Evolutionary conservation across 64 coral and sea anemone genomes (phyloP).

Genomic region (Stichodactyla helianthus): DNA sequence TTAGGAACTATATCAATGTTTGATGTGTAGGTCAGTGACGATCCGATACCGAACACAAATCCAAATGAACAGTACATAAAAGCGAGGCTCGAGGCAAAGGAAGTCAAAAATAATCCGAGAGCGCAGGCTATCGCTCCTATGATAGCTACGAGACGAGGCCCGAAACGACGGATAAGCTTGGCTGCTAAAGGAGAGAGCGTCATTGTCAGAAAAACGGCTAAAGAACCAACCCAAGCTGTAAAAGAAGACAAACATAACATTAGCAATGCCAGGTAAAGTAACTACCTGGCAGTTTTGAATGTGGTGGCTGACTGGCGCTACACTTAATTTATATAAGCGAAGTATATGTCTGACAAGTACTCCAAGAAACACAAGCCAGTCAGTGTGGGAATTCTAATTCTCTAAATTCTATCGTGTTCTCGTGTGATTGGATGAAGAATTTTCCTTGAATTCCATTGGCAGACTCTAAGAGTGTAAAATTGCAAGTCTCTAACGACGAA

Average conservation of each 20-base stretch:
- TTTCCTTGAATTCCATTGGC: too few relatives aligned
- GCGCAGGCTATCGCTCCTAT: not conserved
- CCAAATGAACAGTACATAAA: conserved; percentile 20
- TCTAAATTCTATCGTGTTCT: too few relatives aligned
- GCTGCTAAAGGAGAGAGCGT: not conserved
- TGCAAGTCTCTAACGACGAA: too few relatives aligned
- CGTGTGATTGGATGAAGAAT: too few relatives aligned
- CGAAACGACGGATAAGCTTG: not conserved
- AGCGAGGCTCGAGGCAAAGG: not conserved
- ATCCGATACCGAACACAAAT: conserved; percentile 5
- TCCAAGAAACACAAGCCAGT: too few relatives aligned
- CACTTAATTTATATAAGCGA: too few relatives aligned
- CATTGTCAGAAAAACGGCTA: not conserved
- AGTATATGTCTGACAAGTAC: too few relatives aligned
- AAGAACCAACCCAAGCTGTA: conserved; percentile 35
- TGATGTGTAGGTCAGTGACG: not conserved
- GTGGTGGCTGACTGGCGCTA: too few relatives aligned
- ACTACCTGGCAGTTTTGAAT: too few relatives aligned
- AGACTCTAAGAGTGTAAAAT: too few relatives aligned
- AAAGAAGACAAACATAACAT: not conserved
- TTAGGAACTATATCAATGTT: conserved; percentile 15
- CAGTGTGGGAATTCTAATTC: too few relatives aligned
- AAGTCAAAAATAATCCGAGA: not conserved
- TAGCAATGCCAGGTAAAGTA: too few relatives aligned
- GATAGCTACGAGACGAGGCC: not conserved